Base-by-base conservation (phyloP, 2,888 invertebrate genomes). In the Liodrosophila aerea region DNA sequence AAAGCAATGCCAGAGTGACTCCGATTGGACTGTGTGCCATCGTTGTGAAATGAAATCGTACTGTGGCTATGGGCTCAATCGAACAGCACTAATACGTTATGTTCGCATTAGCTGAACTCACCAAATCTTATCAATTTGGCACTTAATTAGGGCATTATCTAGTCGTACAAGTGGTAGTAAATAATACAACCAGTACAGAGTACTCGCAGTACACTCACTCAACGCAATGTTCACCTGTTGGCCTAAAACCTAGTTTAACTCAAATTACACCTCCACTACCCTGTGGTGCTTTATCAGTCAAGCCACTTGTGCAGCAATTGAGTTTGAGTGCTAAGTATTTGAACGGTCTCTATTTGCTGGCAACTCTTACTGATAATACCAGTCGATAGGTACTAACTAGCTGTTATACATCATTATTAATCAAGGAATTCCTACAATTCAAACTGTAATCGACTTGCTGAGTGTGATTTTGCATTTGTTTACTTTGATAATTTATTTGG, bases 211-310 rank as follows among this genome's bases (percentile, higher is more conserved):
- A 39, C 16, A 7, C 16, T 37, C 9, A 9, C 9, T 9, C n/a
- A n/a, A n/a, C n/a, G n/a, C n/a, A n/a, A n/a, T n/a, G n/a, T n/a
- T n/a, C n/a, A 16, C n/a, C 39, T 37, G 31, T 47, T 46, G 39
- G 34, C 41, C 30, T 58, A 53, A 54, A 58, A 47, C 37, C 43
- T 4, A 31, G 40, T 34, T 33, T 31, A 41, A 43, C 39, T 18
- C 27, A 54, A 37, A 22, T 22, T 4, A 2, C 22, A 22, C 22
- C 22, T 22, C 22, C 5, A 22, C 22, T 22, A 36, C 9, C 59
- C 46, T 58, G 58, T 16, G 16, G 61, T 36, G 66, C 36, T 49
- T 64, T 76, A 76, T 76, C 76, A 67, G 15, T 39, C 46, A 47
- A 40, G 30, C 11, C 13, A 22, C 22, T 22, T 22, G 22, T 22